Percentiles rank a stretch among this genome's conserved stretches.
phyloP scores from a whole-genome alignment of 2,888 invertebrate species.

The Uropetala carovei region DNA sequence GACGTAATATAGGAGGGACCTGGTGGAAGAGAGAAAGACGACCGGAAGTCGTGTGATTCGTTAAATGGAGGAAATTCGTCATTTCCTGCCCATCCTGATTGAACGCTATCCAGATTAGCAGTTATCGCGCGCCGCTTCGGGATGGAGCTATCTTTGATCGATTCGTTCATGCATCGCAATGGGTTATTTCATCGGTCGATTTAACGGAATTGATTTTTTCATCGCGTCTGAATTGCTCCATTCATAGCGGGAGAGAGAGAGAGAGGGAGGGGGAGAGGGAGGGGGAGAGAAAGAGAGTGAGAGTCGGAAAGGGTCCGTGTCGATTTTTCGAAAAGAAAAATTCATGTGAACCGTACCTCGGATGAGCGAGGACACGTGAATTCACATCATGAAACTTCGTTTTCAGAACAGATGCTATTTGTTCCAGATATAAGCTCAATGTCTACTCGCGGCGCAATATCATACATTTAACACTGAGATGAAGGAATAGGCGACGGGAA shows the following conservation, averaged over 20 bases:
- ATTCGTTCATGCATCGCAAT: slow-evolving; percentile 48
- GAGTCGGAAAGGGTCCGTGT: not conserved
- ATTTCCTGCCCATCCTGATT: slow-evolving; percentile 55
- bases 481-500: too few species aligned
- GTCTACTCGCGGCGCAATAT: too few species aligned
- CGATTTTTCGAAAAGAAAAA: not conserved
- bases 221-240: slow-evolving; percentile 60
- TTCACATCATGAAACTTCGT: not conserved
- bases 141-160: slow-evolving; percentile 56
- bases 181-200: slow-evolving; percentile 58
- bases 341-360: not conserved
- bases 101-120: slow-evolving; percentile 50
- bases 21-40: not conserved
- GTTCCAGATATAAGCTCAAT: too few species aligned
- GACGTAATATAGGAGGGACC: not conserved
- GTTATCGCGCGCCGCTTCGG: slow-evolving; percentile 50
- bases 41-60: slow-evolving; percentile 54
- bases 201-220: slow-evolving; percentile 58
- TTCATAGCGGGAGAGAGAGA: slow-evolving; percentile 15
- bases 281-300: not conserved
- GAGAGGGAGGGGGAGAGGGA: not conserved
- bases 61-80: slow-evolving; percentile 63
- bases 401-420: not conserved
- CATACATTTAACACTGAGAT: too few species aligned
- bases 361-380: not conserved